These are phyloP conservation scores for Trinorchestia longiramus DNA, from an alignment of 1,140 invertebrate genomes.

Conservation along the genomic window DNA sequence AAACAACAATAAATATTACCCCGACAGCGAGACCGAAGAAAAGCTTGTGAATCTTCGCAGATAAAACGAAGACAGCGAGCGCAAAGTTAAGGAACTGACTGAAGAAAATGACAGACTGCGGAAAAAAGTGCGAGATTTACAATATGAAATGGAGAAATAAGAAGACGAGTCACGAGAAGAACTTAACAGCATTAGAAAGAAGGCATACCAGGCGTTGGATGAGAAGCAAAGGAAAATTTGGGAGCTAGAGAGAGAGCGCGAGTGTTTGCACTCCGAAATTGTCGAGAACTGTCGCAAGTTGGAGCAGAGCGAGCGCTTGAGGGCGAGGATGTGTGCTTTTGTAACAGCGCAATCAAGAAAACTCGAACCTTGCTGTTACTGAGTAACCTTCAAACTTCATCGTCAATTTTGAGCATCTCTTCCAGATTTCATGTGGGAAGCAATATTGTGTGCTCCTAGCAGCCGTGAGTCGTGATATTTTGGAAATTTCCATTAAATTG, in stretches of 20 bases:
- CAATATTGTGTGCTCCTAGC: neutral
- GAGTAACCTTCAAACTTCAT: neutral
- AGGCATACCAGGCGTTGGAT: neutral
- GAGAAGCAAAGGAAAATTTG: slow-evolving; percentile 4
- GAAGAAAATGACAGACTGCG: neutral
- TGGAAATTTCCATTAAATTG: neutral
- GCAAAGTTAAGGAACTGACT: neutral
- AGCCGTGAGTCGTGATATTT: neutral
- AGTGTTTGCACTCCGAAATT: neutral
- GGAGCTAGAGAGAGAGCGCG: slow-evolving; percentile 9
- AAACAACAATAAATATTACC: neutral
- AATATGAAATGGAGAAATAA: neutral
- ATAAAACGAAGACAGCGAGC: neutral
- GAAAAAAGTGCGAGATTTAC: neutral
- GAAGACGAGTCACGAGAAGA: neutral
- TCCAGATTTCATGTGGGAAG: neutral
- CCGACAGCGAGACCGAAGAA: neutral
- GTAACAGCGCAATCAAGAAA: neutral
- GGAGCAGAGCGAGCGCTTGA: neutral
- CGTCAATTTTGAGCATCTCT: neutral
- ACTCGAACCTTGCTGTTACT: neutral
- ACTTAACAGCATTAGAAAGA: neutral
- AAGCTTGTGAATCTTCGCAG: neutral
- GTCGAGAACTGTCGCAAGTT: neutral
- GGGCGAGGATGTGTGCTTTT: neutral